Evolutionary conservation across 2,113 vertebrate genomes (phyloP).

Genomic region (Craseonycteris thonglongyai): DNA sequence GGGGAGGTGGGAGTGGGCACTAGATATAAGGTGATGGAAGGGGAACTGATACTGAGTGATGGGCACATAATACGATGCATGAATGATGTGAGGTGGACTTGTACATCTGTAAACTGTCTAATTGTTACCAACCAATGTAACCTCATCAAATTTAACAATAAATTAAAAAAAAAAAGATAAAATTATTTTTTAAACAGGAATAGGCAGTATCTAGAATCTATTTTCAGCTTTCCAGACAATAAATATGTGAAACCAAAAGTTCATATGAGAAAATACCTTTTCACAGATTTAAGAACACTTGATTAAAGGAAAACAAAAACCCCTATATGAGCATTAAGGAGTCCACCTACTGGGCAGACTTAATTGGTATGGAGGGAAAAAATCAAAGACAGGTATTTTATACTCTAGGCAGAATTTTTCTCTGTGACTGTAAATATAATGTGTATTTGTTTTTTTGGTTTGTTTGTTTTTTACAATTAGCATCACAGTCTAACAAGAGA

Average conservation of each 20-base stretch:
- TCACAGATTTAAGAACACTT: slow-evolving; percentile 10
- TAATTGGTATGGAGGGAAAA: not conserved
- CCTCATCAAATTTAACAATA: too few species aligned
- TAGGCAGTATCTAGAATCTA: not conserved
- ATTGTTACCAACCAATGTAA: too few species aligned
- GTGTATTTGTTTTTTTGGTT: not conserved
- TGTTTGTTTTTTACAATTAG: not conserved
- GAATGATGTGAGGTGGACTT: too few species aligned
- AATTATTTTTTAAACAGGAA: slow-evolving; percentile 3
- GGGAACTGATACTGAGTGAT: too few species aligned
- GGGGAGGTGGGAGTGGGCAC: too few species aligned
- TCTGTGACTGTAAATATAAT: not conserved
- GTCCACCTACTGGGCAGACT: slow-evolving; percentile 34
- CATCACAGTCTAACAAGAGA: not conserved
- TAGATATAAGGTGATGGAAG: too few species aligned
- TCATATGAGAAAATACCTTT: not conserved
- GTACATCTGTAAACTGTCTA: too few species aligned
- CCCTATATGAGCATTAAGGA: not conserved
- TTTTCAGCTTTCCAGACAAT: slow-evolving; percentile 25
- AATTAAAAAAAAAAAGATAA: not conserved
- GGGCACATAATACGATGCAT: too few species aligned
- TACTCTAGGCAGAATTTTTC: not conserved
- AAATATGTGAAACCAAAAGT: slow-evolving; percentile 20
- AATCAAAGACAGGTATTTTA: not conserved
- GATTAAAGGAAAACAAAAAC: not conserved